Conservation (phyloP, 2,113 vertebrate species). For the Egretta garzetta region DNA sequence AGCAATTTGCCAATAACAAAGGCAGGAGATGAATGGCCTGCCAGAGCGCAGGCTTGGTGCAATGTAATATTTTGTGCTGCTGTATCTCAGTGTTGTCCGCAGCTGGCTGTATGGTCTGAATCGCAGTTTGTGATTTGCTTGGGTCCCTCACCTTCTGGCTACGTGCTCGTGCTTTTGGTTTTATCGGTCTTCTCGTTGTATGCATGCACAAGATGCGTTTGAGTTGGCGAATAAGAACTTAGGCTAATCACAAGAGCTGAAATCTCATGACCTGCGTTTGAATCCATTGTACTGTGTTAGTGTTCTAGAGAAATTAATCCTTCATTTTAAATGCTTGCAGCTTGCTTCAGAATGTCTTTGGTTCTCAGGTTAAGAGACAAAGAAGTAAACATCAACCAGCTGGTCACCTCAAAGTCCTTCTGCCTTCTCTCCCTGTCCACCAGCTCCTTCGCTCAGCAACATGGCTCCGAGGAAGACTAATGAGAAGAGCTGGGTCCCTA, state of each 20-base stretch:
- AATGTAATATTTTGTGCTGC: not conserved
- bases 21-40: constrained; percentile 13
- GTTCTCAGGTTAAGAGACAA: not conserved
- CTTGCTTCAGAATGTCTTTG: not conserved
- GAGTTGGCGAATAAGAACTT: not conserved
- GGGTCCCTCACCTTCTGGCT: not conserved
- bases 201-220: not conserved
- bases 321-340: not conserved
- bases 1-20: not conserved
- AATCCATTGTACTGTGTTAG: not conserved
- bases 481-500: not conserved
- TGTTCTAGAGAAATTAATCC: not conserved
- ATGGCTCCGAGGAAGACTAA: not conserved
- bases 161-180: not conserved
- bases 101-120: not conserved
- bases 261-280: fast-evolving
- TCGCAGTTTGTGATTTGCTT: not conserved
- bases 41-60: not conserved
- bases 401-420: not conserved
- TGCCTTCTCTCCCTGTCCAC: not conserved
- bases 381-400: not conserved
- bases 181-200: not conserved
- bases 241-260: not conserved
- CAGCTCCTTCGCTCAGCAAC: not conserved
- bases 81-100: not conserved